These are phyloP conservation scores for Aselliscus stoliczkanus DNA, from an alignment of 2,797 vertebrate species.

Conservation along the genomic window DNA sequence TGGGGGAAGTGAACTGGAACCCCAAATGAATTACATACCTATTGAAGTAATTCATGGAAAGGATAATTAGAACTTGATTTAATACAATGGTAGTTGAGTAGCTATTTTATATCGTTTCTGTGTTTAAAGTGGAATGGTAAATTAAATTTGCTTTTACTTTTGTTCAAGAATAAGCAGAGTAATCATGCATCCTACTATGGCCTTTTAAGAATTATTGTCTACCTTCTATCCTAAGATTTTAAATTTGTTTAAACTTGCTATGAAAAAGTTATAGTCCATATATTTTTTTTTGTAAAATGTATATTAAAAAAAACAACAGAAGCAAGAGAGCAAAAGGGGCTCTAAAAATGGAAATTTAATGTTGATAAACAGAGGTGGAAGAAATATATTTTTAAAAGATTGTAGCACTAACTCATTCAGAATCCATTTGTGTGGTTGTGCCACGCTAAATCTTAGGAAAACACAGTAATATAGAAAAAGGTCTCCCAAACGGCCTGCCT, in stretches of 20 bases:
- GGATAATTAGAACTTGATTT: neutral
- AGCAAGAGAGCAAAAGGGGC: neutral
- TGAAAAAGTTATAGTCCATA: neutral
- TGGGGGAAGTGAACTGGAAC: neutral
- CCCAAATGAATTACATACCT: neutral
- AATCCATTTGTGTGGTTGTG: neutral
- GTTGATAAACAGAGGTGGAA: neutral
- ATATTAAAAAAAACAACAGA: slow-evolving; percentile 4
- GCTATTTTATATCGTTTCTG: neutral
- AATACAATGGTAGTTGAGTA: neutral
- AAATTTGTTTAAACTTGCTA: neutral
- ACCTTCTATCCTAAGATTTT: neutral
- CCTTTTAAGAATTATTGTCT: neutral
- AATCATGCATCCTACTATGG: neutral
- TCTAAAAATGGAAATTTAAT: slow-evolving; percentile 25
- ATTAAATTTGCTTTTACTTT: neutral
- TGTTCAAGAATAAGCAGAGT: neutral
- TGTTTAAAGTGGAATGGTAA: neutral
- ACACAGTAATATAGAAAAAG: neutral
- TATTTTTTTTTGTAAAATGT: neutral
- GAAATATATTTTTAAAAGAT: neutral
- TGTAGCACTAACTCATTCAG: neutral
- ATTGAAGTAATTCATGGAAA: neutral
- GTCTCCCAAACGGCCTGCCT: neutral
- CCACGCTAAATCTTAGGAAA: neutral